These are phyloP conservation scores for Tachycineta bicolor DNA, from an alignment of 2,113 vertebrate species.

Conservation along the genomic window DNA sequence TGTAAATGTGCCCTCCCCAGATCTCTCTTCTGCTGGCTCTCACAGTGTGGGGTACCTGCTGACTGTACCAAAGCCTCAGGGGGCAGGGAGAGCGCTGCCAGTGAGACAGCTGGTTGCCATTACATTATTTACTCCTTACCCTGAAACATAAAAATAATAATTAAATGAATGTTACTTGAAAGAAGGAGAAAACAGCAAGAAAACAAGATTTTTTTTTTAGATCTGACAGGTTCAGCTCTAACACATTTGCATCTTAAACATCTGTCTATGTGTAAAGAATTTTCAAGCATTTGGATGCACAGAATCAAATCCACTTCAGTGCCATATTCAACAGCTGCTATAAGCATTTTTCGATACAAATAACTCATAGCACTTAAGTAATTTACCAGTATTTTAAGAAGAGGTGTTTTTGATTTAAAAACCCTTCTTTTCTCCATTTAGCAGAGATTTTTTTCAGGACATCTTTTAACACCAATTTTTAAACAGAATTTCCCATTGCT, in stretches of 20 bases:
- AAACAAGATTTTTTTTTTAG: slow-evolving; percentile 34
- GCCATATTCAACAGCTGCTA: not conserved
- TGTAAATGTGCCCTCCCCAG: not conserved
- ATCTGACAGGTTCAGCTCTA: slow-evolving; percentile 41
- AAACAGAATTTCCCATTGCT: slow-evolving; percentile 38
- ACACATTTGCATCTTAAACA: slow-evolving; percentile 40
- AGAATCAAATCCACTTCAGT: not conserved
- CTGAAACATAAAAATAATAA: slow-evolving; percentile 51
- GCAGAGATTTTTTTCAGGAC: not conserved
- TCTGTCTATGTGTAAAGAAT: slow-evolving; percentile 31
- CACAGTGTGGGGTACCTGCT: not conserved
- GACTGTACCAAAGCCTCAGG: not conserved
- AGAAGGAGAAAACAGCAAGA: slow-evolving; percentile 6
- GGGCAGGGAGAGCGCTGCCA: slow-evolving; percentile 6
- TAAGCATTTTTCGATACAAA: not conserved
- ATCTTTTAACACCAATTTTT: slow-evolving; percentile 3
- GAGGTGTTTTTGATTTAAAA: not conserved
- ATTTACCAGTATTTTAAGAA: slow-evolving; percentile 22
- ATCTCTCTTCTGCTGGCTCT: not conserved
- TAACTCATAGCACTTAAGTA: not conserved
- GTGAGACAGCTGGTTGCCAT: slow-evolving; percentile 38
- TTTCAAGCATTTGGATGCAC: not conserved
- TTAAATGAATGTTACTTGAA: slow-evolving; percentile 10
- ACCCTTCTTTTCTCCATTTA: not conserved
- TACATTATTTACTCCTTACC: slow-evolving; percentile 51